Evolutionary conservation across 2,797 vertebrate species (phyloP).

Genomic region (Trematomus bernacchii): DNA sequence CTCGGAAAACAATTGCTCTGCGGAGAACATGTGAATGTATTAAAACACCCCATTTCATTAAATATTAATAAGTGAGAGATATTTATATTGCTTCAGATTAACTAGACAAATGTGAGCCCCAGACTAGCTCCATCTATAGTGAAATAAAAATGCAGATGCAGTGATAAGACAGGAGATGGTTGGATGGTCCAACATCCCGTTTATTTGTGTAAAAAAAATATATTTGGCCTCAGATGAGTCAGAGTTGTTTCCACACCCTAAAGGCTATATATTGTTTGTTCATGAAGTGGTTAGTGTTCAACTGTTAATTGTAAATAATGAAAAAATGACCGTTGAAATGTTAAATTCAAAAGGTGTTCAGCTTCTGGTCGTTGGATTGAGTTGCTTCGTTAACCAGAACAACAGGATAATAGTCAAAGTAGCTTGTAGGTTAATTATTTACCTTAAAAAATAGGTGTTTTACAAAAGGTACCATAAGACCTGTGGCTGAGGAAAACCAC

Average conservation of each 20-base stretch:
- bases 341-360: too few relatives aligned
- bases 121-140: background rate
- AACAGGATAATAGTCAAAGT: too few relatives aligned
- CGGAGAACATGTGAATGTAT: slow-evolving; percentile 11
- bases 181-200: too few relatives aligned
- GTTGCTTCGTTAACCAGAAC: too few relatives aligned
- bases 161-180: too few relatives aligned
- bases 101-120: background rate
- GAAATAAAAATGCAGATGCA: background rate
- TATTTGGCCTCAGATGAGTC: background rate
- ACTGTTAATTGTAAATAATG: background rate
- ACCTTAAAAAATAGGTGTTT: too few relatives aligned
- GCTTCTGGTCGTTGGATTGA: too few relatives aligned
- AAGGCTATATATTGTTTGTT: background rate
- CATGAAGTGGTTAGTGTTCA: background rate
- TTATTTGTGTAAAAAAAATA: too few relatives aligned
- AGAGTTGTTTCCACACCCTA: background rate
- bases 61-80: slow-evolving; percentile 12
- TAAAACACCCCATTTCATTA: slow-evolving; percentile 19
- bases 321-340: too few relatives aligned
- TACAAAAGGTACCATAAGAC: too few relatives aligned
- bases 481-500: too few relatives aligned
- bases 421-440: too few relatives aligned
- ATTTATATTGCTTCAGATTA: slow-evolving; percentile 24
- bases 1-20: slow-evolving; percentile 19